A percentile compares a stretch with the other conserved stretches of the same genome.
Evolutionary conservation across 2,888 invertebrate species (phyloP).

Genomic region (Limnephilus marmoratus): DNA sequence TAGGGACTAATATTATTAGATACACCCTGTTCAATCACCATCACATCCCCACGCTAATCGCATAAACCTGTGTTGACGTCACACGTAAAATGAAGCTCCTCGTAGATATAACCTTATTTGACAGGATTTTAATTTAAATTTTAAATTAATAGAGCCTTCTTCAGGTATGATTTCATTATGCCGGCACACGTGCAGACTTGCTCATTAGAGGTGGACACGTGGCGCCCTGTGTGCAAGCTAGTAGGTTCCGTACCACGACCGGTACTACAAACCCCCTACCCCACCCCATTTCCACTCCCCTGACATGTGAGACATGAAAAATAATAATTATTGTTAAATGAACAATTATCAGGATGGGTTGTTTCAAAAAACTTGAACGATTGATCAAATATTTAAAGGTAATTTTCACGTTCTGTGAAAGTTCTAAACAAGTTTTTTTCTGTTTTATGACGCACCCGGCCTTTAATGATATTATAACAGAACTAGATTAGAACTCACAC

Average conservation of each 20-base stretch:
- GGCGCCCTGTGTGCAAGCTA: neutral
- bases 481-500: too few relatives aligned
- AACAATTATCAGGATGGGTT: too few relatives aligned
- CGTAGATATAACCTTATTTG: neutral
- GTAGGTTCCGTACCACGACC: neutral
- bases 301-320: neutral
- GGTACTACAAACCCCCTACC: neutral
- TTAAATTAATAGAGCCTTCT: constrained; percentile 9
- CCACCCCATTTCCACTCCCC: neutral
- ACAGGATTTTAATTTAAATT: neutral
- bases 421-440: too few relatives aligned
- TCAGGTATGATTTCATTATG: neutral
- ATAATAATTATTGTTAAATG: neutral
- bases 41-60: neutral
- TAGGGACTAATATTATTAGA: too few relatives aligned
- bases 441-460: too few relatives aligned
- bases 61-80: neutral
- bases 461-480: too few relatives aligned
- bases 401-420: too few relatives aligned
- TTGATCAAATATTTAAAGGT: too few relatives aligned
- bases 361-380: too few relatives aligned
- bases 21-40: neutral
- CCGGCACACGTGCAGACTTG: neutral
- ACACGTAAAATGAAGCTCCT: neutral
- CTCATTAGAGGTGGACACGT: constrained; percentile 23